Base-by-base conservation (phyloP, 2,113 vertebrate species). In the Tachysurus vachellii region DNA sequence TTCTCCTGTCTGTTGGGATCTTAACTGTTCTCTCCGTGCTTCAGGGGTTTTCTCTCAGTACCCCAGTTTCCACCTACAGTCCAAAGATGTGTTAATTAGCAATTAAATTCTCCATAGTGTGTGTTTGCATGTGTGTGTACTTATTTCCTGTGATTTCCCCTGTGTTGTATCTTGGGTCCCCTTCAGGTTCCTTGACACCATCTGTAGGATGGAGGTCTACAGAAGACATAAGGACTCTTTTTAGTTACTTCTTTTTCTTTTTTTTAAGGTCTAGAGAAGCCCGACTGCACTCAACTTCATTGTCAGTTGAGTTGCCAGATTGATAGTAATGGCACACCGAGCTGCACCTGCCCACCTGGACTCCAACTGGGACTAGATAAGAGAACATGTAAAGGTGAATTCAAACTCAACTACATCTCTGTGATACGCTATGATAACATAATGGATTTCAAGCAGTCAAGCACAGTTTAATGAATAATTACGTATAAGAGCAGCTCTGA, bases 231-330 rank as follows among this genome's bases (percentile, higher is more conserved):
- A 7, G 47, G 47, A 50, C 47, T 50, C 47, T 9, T 50, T 50
- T 50, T 50, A 50, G 4, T 50, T 5, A 50, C 8, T 50, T 50
- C 4, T 50, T 50, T 50, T 50, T 50, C 47, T 50, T 50, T 59
- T 23, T 80, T 91, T 19, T 92, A 77, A 91, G 73, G 90, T 93
- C 84, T 89, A 95, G 93, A 84, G 92, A 87, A 93, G 77, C 82
- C 90, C 26, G 82, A 90, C 79, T 94, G 94, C 91, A 92, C 85
- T 80, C 88, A 86, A 21, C 73, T 86, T 53, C 92, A 87, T 28
- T 95, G 93, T 91, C 94, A 94, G 91, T 93, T 93, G 85, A 93
- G 91, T 44, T 94, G 93, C 93, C 94, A 93, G 90, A 89, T 92
- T 90, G 91, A 91, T 68, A 82, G 71, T 61, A 87, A 80, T 87